phyloP scores from a whole-genome alignment of 2,888 invertebrate species.

The Amphipyra berbera region DNA sequence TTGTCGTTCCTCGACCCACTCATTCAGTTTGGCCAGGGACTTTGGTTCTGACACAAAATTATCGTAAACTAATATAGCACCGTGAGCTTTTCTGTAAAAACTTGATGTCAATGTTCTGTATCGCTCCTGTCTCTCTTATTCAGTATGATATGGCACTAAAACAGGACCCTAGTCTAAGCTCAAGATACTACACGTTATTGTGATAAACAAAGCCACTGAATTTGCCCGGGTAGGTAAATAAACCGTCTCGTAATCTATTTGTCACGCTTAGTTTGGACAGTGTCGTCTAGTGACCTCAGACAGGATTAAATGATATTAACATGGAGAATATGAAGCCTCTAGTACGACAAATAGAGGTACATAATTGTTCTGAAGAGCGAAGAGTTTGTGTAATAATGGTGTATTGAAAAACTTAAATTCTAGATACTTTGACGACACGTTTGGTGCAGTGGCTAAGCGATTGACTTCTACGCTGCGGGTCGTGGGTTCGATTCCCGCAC shows the following conservation, averaged over 20 bases:
- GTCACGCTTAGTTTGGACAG: constrained; percentile 44
- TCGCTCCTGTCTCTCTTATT: too few relatives aligned
- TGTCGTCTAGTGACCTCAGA: constrained; percentile 39
- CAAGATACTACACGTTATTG: constrained; percentile 8
- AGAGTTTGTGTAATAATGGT: neutral
- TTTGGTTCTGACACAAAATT: too few relatives aligned
- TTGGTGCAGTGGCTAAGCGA: too few relatives aligned
- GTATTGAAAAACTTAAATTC: too few relatives aligned
- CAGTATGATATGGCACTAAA: constrained; percentile 18
- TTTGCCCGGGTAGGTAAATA: constrained; percentile 45
- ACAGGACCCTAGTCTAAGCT: constrained; percentile 11
- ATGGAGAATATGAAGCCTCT: constrained; percentile 8
- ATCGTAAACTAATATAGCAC: too few relatives aligned
- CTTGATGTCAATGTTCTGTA: too few relatives aligned
- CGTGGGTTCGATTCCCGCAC: too few relatives aligned
- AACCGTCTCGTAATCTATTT: constrained; percentile 60
- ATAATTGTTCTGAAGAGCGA: neutral
- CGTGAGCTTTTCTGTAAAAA: too few relatives aligned
- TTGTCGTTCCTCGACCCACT: too few relatives aligned
- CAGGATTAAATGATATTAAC: constrained; percentile 53
- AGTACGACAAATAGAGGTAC: constrained; percentile 1
- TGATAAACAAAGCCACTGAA: constrained; percentile 32
- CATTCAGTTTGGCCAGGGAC: too few relatives aligned
- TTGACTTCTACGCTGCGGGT: too few relatives aligned
- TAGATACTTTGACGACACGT: too few relatives aligned